Conservation (phyloP, 1,140 invertebrate species). For the Drosophila lini region DNA sequence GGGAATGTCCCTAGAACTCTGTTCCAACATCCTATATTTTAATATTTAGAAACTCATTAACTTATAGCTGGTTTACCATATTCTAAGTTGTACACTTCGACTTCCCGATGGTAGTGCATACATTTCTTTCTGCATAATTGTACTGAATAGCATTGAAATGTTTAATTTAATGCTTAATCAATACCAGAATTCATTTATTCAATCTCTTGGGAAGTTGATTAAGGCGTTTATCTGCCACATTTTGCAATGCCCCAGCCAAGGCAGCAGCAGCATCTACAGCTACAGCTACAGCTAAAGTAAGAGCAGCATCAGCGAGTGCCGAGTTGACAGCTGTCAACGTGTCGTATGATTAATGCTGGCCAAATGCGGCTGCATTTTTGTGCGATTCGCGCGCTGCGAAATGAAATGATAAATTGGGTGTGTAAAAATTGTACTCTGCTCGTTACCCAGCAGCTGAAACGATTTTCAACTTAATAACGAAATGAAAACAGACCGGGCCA, state of each 20-base stretch:
- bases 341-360: conserved; percentile 79
- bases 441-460: conserved; percentile 18
- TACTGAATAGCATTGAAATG: not conserved
- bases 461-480: conserved; percentile 55
- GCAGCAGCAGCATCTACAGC: conserved; percentile 4
- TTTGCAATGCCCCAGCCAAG: conserved; percentile 4
- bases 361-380: conserved; percentile 72
- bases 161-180: not conserved
- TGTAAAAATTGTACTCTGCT: conserved; percentile 41
- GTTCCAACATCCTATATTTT: not conserved
- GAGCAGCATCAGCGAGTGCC: conserved; percentile 34
- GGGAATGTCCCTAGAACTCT: not conserved
- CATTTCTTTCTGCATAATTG: not conserved
- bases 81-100: no score
- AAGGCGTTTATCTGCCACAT: not conserved
- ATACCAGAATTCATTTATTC: not conserved
- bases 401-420: conserved; percentile 70
- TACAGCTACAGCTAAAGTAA: conserved; percentile 8
- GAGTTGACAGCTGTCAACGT: conserved; percentile 78
- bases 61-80: no score
- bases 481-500: conserved; percentile 37
- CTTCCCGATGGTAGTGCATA: not conserved
- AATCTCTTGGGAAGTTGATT: conserved; percentile 3
- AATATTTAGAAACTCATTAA: not conserved
- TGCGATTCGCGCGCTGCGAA: conserved; percentile 53